Percentiles rank a stretch among this genome's conserved stretches.
These are phyloP conservation scores for Smithornis capensis DNA, from an alignment of 2,113 vertebrate species.

Conservation along the genomic window DNA sequence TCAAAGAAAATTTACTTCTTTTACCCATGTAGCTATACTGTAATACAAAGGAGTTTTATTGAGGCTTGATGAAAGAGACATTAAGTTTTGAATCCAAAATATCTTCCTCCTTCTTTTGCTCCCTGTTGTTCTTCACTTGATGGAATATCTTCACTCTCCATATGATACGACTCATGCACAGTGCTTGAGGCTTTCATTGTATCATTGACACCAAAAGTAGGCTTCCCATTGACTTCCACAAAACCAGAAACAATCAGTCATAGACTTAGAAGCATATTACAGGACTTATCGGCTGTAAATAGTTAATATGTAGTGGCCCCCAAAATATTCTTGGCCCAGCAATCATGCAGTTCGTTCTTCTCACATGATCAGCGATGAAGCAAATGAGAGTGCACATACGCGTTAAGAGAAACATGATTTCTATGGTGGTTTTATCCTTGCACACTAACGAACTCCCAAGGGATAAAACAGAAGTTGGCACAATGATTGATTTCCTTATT, in stretches of 20 bases:
- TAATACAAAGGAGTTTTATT: background rate
- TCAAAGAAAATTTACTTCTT: background rate
- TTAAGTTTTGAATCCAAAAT: background rate
- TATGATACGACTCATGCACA: background rate
- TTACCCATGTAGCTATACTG: background rate
- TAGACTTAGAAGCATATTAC: background rate
- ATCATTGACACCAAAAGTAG: background rate
- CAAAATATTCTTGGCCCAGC: background rate
- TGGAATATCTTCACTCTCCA: background rate
- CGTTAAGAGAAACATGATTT: background rate
- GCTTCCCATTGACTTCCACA: background rate
- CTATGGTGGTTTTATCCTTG: background rate
- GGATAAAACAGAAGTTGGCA: background rate
- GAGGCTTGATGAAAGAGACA: background rate
- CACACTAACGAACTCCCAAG: background rate
- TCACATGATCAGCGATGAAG: background rate
- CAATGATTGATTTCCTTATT: background rate
- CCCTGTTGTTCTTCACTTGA: rapidly evolving
- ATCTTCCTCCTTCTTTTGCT: background rate
- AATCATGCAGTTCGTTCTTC: background rate
- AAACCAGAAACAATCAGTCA: background rate
- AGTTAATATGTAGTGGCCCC: background rate
- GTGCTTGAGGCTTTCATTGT: background rate
- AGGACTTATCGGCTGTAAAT: background rate
- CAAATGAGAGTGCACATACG: background rate